phyloP scores from a whole-genome alignment of 2,113 vertebrate genomes.

The Manacus vitellinus region DNA sequence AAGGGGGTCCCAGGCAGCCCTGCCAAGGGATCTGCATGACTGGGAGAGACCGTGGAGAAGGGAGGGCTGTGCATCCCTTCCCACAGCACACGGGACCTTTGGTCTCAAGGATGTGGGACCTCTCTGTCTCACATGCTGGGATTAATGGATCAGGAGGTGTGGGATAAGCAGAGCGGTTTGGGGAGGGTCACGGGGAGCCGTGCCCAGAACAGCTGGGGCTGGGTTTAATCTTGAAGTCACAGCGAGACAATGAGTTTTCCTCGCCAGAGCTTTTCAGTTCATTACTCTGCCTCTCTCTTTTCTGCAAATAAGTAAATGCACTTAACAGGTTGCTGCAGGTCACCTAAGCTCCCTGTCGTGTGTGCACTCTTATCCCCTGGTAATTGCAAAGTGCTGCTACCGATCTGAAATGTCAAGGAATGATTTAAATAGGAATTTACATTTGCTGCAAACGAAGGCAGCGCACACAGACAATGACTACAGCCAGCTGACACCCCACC shows the following conservation, averaged over 20 bases:
- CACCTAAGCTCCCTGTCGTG: constrained; percentile 16
- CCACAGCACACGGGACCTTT: rapidly evolving
- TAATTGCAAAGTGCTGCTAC: constrained; percentile 20
- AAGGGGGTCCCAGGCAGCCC: rapidly evolving
- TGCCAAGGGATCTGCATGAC: rapidly evolving
- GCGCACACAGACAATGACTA: not conserved
- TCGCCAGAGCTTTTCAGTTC: not conserved
- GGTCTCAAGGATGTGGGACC: not conserved
- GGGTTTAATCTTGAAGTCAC: not conserved
- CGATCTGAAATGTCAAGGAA: constrained; percentile 31
- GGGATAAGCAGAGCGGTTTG: not conserved
- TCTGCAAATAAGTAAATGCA: constrained; percentile 44
- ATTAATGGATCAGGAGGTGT: rapidly evolving
- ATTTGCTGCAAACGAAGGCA: not conserved
- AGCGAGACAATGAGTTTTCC: not conserved
- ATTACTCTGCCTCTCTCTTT: constrained; percentile 17
- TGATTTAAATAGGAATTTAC: constrained; percentile 26
- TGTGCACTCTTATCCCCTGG: constrained; percentile 2
- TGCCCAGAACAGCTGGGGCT: not conserved
- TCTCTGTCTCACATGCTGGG: rapidly evolving
- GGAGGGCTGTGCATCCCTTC: not conserved
- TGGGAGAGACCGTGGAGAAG: not conserved
- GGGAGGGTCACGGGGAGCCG: not conserved
- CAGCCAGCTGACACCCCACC: not conserved
- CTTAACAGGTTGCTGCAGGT: constrained; percentile 34